These are phyloP conservation scores for Tiphia femorata DNA, from an alignment of 2,888 invertebrate genomes.

Conservation along the genomic window DNA sequence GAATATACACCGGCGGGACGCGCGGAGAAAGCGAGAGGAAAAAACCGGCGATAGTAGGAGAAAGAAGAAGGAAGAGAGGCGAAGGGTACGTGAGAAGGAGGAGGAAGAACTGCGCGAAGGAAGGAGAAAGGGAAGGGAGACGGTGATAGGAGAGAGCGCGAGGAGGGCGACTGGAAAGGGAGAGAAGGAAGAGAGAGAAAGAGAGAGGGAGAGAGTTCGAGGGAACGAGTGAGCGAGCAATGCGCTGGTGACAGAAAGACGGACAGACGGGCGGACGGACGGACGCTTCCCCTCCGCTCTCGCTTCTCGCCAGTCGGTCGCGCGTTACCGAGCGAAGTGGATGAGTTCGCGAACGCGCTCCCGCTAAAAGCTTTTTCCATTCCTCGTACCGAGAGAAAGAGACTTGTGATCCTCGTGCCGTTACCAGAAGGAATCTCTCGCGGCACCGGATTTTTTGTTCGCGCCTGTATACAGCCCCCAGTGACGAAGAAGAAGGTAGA, in stretches of 20 bases:
- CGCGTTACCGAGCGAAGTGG: slow-evolving; percentile 64
- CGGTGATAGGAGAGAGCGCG: neutral
- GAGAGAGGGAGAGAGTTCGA: slow-evolving; percentile 2
- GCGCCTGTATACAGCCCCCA: too few species aligned
- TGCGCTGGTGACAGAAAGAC: slow-evolving; percentile 45
- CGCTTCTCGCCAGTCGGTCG: slow-evolving; percentile 59
- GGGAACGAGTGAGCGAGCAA: slow-evolving; percentile 19
- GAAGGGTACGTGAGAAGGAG: slow-evolving; percentile 10
- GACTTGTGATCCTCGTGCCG: too few species aligned
- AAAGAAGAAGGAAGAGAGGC: slow-evolving; percentile 1
- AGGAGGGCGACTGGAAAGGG: neutral
- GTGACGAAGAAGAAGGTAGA: too few species aligned
- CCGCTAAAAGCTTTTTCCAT: slow-evolving; percentile 41
- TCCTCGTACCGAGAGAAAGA: too few species aligned
- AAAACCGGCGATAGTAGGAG: slow-evolving; percentile 2
- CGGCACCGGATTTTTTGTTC: too few species aligned
- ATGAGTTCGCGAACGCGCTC: slow-evolving; percentile 59
- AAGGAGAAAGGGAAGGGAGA: neutral
- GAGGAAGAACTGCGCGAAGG: neutral
- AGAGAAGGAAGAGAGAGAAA: slow-evolving; percentile 1
- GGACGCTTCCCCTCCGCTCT: slow-evolving; percentile 38
- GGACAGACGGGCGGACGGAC: slow-evolving; percentile 23
- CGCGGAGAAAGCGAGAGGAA: slow-evolving; percentile 19
- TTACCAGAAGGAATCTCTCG: too few species aligned
- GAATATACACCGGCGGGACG: neutral